phyloP scores from a whole-genome alignment of 2,113 vertebrate genomes.

The Diadophis punctatus region DNA sequence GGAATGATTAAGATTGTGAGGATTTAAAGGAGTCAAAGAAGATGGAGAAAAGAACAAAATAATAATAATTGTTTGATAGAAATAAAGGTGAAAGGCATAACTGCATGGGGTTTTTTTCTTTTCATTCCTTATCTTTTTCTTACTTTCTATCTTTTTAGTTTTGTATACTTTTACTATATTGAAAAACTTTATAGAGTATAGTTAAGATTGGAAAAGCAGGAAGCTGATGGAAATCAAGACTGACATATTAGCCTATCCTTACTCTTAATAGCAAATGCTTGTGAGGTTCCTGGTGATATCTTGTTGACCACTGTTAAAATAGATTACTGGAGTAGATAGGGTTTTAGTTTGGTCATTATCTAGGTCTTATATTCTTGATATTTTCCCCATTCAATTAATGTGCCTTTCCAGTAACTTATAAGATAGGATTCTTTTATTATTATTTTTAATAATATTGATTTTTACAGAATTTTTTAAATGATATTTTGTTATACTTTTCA shows the following conservation, averaged over 20 bases:
- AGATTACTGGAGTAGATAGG: neutral
- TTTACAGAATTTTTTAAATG: neutral
- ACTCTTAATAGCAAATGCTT: neutral
- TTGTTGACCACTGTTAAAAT: neutral
- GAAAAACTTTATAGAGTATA: neutral
- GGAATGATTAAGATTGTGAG: neutral
- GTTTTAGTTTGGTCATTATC: neutral
- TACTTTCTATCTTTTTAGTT: neutral
- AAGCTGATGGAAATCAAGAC: neutral
- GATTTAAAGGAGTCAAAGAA: neutral
- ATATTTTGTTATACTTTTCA: neutral
- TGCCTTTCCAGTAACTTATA: neutral
- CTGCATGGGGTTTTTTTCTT: neutral
- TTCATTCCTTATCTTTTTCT: neutral
- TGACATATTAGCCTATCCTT: neutral
- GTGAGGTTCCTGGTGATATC: neutral
- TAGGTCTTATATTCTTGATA: neutral
- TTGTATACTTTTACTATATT: neutral
- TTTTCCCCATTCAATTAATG: neutral
- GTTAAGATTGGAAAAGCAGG: neutral
- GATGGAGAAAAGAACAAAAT: neutral
- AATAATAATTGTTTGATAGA: neutral
- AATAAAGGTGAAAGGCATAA: neutral
- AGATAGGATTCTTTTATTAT: neutral
- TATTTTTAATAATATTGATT: neutral